Percentiles rank a stretch among this genome's conserved stretches.
Evolutionary conservation across 2,797 vertebrate species (phyloP).

Genomic region (Pipistrellus kuhlii): DNA sequence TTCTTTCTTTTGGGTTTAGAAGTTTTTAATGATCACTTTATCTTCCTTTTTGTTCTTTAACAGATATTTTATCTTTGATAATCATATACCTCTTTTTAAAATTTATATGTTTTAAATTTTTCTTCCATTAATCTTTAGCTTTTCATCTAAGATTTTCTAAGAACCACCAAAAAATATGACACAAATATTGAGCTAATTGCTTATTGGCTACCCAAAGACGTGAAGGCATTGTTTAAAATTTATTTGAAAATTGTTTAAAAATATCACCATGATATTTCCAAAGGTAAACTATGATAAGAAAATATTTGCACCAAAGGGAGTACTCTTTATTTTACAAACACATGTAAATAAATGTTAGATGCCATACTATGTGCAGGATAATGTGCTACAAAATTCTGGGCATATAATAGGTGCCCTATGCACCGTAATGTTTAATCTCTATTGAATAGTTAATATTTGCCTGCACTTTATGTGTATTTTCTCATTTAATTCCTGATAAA

Average conservation of each 20-base stretch:
- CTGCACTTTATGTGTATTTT: neutral
- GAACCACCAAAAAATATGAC: neutral
- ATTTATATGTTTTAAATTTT: neutral
- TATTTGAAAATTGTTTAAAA: conserved; percentile 3
- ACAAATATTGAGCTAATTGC: neutral
- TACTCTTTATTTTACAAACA: neutral
- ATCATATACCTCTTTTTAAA: neutral
- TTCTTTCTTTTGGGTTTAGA: neutral
- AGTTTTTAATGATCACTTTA: conserved; percentile 5
- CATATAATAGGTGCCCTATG: neutral
- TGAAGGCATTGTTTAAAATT: neutral
- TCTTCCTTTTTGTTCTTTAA: neutral
- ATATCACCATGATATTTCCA: neutral
- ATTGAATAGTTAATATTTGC: neutral
- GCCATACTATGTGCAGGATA: neutral
- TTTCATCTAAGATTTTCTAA: conserved; percentile 21
- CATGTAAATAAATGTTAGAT: neutral
- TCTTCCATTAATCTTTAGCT: neutral
- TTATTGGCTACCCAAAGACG: neutral
- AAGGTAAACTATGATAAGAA: neutral
- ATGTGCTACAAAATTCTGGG: conserved; percentile 7
- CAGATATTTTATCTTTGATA: neutral
- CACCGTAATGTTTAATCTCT: neutral
- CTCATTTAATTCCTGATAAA: conserved; percentile 27
- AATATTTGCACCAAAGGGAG: neutral